These are phyloP conservation scores for Trematomus bernacchii DNA, from an alignment of 2,797 vertebrate species.

Conservation along the genomic window DNA sequence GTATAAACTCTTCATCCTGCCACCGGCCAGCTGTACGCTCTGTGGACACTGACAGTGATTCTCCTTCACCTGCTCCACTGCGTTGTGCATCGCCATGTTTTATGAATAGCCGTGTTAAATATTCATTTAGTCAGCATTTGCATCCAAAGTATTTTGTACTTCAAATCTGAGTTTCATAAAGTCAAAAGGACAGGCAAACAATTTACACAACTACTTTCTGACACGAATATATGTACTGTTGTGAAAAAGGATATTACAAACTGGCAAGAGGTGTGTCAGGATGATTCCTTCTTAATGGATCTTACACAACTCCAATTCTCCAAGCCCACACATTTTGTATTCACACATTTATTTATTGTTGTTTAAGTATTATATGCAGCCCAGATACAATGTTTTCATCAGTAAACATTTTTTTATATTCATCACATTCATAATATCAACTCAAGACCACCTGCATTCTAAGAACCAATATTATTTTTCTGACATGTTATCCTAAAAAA, in stretches of 20 bases:
- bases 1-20: slow-evolving; percentile 31
- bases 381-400: slow-evolving; percentile 6
- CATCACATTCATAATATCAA: not conserved
- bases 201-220: slow-evolving; percentile 17
- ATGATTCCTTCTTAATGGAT: not conserved
- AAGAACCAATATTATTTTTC: not conserved
- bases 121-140: slow-evolving; percentile 74
- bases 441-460: not conserved
- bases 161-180: slow-evolving; percentile 61
- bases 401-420: not conserved
- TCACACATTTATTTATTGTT: not conserved
- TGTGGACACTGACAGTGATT: slow-evolving; percentile 63
- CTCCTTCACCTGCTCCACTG: slow-evolving; percentile 73
- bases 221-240: not conserved
- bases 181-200: slow-evolving; percentile 67
- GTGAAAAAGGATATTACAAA: not conserved
- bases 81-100: slow-evolving; percentile 54
- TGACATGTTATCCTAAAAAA: not conserved
- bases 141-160: slow-evolving; percentile 65
- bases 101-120: slow-evolving; percentile 78
- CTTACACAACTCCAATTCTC: not conserved
- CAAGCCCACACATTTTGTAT: not conserved
- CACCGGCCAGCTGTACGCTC: slow-evolving; percentile 62
- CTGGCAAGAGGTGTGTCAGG: not conserved
- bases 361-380: not conserved